These are phyloP conservation scores for Chaitophorus viminalis DNA, from an alignment of 2,888 invertebrate species.

Conservation along the genomic window DNA sequence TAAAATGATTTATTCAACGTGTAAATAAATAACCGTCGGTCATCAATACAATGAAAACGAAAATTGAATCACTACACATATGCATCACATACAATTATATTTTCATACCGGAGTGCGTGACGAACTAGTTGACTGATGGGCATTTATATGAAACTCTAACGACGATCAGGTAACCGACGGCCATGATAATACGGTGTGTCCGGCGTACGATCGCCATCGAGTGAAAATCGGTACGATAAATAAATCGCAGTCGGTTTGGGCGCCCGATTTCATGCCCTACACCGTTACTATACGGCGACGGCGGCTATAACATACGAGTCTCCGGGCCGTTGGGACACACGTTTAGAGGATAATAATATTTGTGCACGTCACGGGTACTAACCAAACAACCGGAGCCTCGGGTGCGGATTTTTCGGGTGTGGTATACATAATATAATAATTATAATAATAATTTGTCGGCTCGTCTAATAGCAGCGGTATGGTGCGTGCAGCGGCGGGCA, in stretches of 20 bases:
- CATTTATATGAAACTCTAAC: background rate
- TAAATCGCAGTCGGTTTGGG: no score
- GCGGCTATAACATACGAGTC: background rate
- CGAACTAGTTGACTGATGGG: background rate
- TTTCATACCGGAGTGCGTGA: background rate
- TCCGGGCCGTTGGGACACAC: background rate
- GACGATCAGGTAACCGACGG: no score
- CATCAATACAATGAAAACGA: no score
- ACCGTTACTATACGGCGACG: background rate
- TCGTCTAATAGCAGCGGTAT: background rate
- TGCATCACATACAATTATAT: no score
- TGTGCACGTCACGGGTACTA: conserved; percentile 28
- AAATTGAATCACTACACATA: no score
- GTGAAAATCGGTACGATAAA: no score
- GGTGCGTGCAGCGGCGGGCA: background rate
- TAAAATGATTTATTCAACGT: no score
- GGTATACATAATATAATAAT: conserved; percentile 11
- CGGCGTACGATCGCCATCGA: background rate
- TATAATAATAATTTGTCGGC: conserved; percentile 47
- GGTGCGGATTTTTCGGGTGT: background rate
- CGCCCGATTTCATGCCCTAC: background rate
- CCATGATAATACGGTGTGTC: background rate
- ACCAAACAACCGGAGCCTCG: conserved; percentile 45
- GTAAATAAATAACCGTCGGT: no score
- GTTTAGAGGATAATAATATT: conserved; percentile 35